Evolutionary conservation across 2,797 vertebrate species (phyloP).

Genomic region (Pipistrellus kuhlii): DNA sequence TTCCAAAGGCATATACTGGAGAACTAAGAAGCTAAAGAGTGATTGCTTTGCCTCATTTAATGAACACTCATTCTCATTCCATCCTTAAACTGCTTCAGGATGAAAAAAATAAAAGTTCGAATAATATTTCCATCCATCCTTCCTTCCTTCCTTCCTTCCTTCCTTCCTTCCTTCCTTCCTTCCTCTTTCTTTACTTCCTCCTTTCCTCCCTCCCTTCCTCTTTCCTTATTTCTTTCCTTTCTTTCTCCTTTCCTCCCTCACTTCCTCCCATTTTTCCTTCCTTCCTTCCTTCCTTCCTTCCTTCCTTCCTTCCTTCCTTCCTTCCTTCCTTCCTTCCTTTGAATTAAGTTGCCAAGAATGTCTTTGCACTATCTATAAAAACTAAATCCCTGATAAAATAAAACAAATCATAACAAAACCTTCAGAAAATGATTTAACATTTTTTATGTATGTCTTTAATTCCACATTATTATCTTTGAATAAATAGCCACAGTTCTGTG

Average conservation of each 20-base stretch:
- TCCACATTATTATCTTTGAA: not conserved
- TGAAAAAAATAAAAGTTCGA: not conserved
- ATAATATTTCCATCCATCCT: not conserved
- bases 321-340: not conserved
- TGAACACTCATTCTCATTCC: not conserved
- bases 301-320: not conserved
- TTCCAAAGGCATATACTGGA: not conserved
- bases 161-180: not conserved
- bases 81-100: not conserved
- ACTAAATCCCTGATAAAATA: constrained; percentile 49
- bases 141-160: too few relatives aligned
- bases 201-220: not conserved
- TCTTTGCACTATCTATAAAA: not conserved
- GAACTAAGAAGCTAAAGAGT: not conserved
- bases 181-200: not conserved
- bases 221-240: accelerated
- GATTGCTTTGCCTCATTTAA: not conserved
- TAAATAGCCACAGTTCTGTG: accelerated
- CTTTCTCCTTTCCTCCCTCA: too few relatives aligned
- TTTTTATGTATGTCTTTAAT: constrained; percentile 32
- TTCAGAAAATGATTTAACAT: constrained; percentile 22
- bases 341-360: not conserved
- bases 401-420: constrained; percentile 14
- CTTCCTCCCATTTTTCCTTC: not conserved
- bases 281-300: not conserved